phyloP scores from a whole-genome alignment of 2,797 vertebrate genomes.

The Enteromius mattozi region DNA sequence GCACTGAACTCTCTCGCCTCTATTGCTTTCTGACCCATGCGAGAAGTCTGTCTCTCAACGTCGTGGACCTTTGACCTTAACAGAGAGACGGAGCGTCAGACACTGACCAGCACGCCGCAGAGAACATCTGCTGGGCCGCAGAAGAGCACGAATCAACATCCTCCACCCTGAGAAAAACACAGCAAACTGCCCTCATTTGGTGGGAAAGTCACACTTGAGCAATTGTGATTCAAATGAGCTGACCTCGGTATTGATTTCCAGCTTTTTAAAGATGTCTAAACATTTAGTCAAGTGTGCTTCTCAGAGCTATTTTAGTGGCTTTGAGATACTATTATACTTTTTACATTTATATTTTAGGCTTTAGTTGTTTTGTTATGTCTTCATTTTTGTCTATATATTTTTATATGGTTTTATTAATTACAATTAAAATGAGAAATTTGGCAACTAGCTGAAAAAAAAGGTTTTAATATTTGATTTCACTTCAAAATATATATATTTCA shows the following conservation, averaged over 20 bases:
- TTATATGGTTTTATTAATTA: neutral
- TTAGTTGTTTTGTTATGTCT: neutral
- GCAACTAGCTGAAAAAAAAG: neutral
- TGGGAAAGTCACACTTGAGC: conserved; percentile 77
- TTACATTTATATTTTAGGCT: neutral
- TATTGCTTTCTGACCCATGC: conserved; percentile 75
- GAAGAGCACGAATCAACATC: conserved; percentile 72
- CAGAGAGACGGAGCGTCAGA: conserved; percentile 72
- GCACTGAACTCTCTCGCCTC: conserved; percentile 68
- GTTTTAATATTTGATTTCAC: neutral
- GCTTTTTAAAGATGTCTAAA: conserved; percentile 38
- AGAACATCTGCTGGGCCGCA: conserved; percentile 79
- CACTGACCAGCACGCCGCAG: conserved; percentile 75
- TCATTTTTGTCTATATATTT: neutral
- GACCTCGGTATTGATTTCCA: conserved; percentile 33
- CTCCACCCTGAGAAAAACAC: conserved; percentile 61
- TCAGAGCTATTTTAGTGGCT: neutral
- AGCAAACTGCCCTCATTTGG: conserved; percentile 67
- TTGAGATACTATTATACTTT: neutral
- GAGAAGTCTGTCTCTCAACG: conserved; percentile 73
- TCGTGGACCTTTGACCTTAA: conserved; percentile 78
- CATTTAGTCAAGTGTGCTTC: conserved; percentile 31
- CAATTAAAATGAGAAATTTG: too few relatives aligned
- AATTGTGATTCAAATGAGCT: conserved; percentile 73
- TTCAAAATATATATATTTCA: neutral